phyloP scores from a whole-genome alignment of 2,888 invertebrate species.

The Scaptomyza caliginosa region DNA sequence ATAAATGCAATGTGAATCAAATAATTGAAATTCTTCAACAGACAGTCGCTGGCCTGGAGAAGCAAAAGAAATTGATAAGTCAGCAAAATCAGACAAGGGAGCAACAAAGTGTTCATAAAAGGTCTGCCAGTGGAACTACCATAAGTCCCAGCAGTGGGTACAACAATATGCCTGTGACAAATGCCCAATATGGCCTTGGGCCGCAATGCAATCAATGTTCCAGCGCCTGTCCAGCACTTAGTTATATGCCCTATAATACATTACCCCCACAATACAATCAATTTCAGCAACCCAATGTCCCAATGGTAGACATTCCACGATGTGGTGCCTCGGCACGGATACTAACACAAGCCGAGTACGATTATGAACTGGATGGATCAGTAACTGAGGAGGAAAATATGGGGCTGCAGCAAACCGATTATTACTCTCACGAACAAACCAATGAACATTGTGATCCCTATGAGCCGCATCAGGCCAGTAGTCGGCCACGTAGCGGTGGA shows the following conservation, averaged over 20 bases:
- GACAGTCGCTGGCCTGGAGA: constrained; percentile 39
- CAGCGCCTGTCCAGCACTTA: no score
- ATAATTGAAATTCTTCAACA: constrained; percentile 44
- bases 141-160: background rate
- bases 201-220: background rate
- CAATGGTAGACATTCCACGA: background rate
- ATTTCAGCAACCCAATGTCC: background rate
- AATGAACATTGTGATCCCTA: background rate
- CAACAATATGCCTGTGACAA: no score
- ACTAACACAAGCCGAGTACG: background rate
- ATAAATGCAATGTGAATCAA: constrained; percentile 41
- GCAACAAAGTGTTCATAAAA: background rate
- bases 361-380: background rate
- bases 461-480: background rate
- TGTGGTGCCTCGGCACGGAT: background rate
- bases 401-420: background rate
- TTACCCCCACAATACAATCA: background rate
- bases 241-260: background rate
- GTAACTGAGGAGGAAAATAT: no score
- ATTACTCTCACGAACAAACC: background rate
- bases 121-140: background rate
- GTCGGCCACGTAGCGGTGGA: constrained; percentile 28
- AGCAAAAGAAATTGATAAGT: constrained; percentile 21
- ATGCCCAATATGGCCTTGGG: no score
- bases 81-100: background rate